Evolutionary conservation across 1,140 invertebrate species (phyloP), one percentile per base, ranked within the genome.

Genomic region (Venustaconcha ellipsiformis): DNA sequence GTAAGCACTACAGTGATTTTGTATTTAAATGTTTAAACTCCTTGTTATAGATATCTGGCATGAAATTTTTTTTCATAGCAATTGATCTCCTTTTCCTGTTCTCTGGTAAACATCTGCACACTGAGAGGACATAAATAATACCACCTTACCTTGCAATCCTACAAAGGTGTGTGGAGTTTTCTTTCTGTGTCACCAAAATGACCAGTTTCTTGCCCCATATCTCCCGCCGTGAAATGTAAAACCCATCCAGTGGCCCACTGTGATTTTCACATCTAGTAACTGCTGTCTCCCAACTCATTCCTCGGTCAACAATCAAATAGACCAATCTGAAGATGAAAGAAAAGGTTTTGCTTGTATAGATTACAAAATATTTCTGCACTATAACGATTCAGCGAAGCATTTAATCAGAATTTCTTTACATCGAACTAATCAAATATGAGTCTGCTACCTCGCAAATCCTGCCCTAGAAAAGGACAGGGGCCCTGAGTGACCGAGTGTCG

Each of bases 241-340:
- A 89, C 2, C 88, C 85, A 76, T 83, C 78, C 23, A 82, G 23
- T 57, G 67, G 76, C 15, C 80, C 81, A 14, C 48, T 70, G 74
- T 85, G 79, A 68, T 85, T 83, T 11, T 85, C 74, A 20, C 72
- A 76, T 14, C 86, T 76, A 6, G 70, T 78, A 23, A 82, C 37
- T 0, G 87, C 87, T 30, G 74, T 69, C 30, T 86, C 82, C 86
- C 86, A 88, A 57, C 79, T 85, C 87, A 89, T 84, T 30, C 88
- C 88, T 65, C 88, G 75, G 72, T 89, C 88, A 60, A 89, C 81
- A 20, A 72, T 80, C 74, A 89, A 68, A n/a, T 83, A 75, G 0
- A 87, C 75, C 15, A 82, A 76, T 70, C 88, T 88, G 69, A 37
- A 74, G 71, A n/a, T 57, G 58, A 20, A 67, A 18, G 11, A 48